Evolutionary conservation across 2,113 vertebrate species (phyloP).

Genomic region (Deroptyus accipitrinus): DNA sequence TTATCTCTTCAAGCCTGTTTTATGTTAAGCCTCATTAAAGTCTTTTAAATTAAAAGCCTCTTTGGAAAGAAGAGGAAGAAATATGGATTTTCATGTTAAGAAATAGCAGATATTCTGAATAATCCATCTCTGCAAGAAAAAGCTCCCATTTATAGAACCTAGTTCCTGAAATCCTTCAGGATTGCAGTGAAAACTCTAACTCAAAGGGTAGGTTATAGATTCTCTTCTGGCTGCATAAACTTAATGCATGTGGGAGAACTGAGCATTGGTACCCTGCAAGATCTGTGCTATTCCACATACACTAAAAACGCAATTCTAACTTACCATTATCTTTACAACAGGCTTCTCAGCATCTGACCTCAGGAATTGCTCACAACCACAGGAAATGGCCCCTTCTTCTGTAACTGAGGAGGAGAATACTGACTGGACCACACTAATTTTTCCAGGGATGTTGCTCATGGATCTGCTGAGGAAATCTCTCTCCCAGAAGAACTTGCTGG

Average conservation of each 20-base stretch:
- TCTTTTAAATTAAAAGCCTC: not conserved
- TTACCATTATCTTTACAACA: not conserved
- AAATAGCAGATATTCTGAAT: not conserved
- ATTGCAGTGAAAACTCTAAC: not conserved
- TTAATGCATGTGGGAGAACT: accelerated
- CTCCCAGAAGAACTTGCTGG: not conserved
- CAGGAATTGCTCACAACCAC: not conserved
- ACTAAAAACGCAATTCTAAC: not conserved
- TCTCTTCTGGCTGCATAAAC: not conserved
- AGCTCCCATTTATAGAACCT: not conserved
- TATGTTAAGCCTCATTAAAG: not conserved
- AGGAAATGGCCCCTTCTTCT: not conserved
- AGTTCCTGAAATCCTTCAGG: not conserved
- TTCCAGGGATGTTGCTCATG: not conserved
- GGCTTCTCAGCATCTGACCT: not conserved
- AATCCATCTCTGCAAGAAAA: not conserved
- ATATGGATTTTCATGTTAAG: not conserved
- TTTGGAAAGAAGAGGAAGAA: not conserved
- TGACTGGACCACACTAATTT: not conserved
- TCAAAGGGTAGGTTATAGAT: not conserved
- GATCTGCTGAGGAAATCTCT: not conserved
- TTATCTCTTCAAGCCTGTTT: not conserved
- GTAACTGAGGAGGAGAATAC: not conserved
- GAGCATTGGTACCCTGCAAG: not conserved
- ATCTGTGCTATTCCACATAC: not conserved